A percentile compares a stretch with the other conserved stretches of the same genome.
These are phyloP conservation scores for Lasioglossum pauxillum DNA, from an alignment of 2,888 invertebrate species.

Conservation along the genomic window DNA sequence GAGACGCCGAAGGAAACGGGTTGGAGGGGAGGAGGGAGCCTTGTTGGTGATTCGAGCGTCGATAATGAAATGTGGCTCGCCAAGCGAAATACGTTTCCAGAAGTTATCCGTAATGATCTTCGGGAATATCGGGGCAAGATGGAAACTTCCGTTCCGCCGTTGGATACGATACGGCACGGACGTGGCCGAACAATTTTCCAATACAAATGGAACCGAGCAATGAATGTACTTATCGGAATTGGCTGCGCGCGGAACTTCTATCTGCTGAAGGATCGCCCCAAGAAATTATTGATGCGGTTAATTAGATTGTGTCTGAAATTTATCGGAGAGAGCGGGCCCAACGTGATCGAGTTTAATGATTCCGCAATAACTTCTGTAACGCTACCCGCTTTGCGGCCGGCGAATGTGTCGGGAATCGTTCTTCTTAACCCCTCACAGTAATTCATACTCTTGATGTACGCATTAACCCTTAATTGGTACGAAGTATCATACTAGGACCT, in stretches of 20 bases:
- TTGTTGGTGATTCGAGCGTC: not conserved
- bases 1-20: not conserved
- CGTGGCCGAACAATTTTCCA: constrained; percentile 6
- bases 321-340: not conserved
- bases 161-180: not conserved
- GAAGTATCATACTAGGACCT: too few species aligned
- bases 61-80: constrained; percentile 8
- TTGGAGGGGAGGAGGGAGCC: not conserved
- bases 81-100: not conserved
- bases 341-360: not conserved
- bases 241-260: not conserved
- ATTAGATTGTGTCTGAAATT: constrained; percentile 3
- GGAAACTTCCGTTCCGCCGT: not conserved
- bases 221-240: constrained; percentile 2
- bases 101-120: not conserved
- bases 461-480: not conserved
- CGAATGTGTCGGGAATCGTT: not conserved
- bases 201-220: constrained; percentile 2
- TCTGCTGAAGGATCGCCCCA: not conserved
- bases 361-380: not conserved
- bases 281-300: not conserved
- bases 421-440: not conserved
- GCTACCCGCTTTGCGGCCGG: not conserved
- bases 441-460: not conserved
- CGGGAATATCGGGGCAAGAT: not conserved